phyloP scores from a whole-genome alignment of 2,113 vertebrate species.

The Polyodon spathula region DNA sequence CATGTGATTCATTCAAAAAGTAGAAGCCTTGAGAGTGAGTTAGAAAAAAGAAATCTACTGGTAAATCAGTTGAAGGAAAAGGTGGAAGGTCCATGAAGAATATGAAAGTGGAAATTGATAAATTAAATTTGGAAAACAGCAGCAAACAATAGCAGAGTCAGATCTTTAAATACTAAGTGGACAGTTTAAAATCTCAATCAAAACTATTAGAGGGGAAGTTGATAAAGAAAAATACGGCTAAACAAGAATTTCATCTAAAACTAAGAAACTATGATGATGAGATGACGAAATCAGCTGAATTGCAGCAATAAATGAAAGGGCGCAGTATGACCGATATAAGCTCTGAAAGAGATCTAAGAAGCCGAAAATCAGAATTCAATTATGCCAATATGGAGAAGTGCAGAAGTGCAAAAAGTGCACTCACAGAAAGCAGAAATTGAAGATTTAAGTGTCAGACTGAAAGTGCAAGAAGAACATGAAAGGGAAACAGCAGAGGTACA shows the following conservation, averaged over 20 bases:
- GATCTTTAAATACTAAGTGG: slow-evolving; percentile 66
- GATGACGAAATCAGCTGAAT: slow-evolving; percentile 59
- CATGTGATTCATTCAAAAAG: slow-evolving; percentile 62
- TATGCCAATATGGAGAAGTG: slow-evolving; percentile 50
- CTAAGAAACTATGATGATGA: slow-evolving; percentile 70
- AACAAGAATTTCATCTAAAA: slow-evolving; percentile 75
- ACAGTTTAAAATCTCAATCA: slow-evolving; percentile 76
- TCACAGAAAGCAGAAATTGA: slow-evolving; percentile 67
- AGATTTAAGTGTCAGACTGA: slow-evolving; percentile 61
- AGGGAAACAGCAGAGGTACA: slow-evolving; percentile 41
- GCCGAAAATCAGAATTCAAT: slow-evolving; percentile 61
- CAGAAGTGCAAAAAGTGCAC: slow-evolving; percentile 53
- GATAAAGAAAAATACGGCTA: slow-evolving; percentile 69
- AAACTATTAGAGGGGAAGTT: slow-evolving; percentile 76
- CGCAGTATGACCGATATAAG: slow-evolving; percentile 53
- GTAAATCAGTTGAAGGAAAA: slow-evolving; percentile 58
- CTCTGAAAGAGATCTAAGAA: slow-evolving; percentile 62
- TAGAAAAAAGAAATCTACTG: slow-evolving; percentile 58
- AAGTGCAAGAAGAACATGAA: slow-evolving; percentile 65
- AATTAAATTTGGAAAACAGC: slow-evolving; percentile 58
- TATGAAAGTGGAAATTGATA: slow-evolving; percentile 62
- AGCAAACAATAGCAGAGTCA: slow-evolving; percentile 77
- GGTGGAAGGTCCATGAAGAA: slow-evolving; percentile 62
- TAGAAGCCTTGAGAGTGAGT: slow-evolving; percentile 65
- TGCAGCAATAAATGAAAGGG: slow-evolving; percentile 66